Evolutionary conservation across 2,113 vertebrate species (phyloP).

Genomic region (Notechis scutatus): DNA sequence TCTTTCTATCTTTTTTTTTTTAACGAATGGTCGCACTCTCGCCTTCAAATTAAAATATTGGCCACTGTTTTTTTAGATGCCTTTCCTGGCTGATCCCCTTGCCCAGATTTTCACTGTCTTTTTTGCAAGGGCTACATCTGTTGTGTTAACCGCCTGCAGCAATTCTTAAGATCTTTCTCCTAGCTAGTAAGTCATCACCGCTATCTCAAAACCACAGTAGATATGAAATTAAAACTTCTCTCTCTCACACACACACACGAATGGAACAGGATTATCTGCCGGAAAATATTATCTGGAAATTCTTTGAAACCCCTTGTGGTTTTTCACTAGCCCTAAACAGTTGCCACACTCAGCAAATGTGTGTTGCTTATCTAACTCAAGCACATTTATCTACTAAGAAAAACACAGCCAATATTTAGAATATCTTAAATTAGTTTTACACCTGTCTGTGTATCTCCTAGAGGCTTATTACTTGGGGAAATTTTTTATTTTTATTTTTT

Average conservation of each 20-base stretch:
- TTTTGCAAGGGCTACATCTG: not conserved
- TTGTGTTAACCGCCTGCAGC: not conserved
- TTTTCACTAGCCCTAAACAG: not conserved
- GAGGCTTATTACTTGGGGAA: not conserved
- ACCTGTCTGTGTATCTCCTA: not conserved
- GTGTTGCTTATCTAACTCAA: not conserved
- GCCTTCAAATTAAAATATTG: not conserved
- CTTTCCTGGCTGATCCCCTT: not conserved
- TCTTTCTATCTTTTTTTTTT: too few relatives aligned
- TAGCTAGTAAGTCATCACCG: not conserved
- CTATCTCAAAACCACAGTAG: not conserved
- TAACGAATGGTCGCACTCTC: not conserved
- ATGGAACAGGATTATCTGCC: not conserved
- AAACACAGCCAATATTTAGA: not conserved
- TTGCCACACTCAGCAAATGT: too few relatives aligned
- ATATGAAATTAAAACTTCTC: not conserved
- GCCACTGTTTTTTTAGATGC: not conserved
- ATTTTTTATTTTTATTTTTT: too few relatives aligned
- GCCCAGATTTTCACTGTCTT: not conserved
- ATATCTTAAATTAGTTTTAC: not conserved
- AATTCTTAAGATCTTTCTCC: not conserved
- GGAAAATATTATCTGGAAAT: not conserved
- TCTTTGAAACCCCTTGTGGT: not conserved
- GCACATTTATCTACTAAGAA: not conserved
- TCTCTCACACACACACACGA: not conserved